Evolutionary conservation across 2,113 vertebrate genomes (phyloP).

Genomic region (Oncorhynchus clarkii): DNA sequence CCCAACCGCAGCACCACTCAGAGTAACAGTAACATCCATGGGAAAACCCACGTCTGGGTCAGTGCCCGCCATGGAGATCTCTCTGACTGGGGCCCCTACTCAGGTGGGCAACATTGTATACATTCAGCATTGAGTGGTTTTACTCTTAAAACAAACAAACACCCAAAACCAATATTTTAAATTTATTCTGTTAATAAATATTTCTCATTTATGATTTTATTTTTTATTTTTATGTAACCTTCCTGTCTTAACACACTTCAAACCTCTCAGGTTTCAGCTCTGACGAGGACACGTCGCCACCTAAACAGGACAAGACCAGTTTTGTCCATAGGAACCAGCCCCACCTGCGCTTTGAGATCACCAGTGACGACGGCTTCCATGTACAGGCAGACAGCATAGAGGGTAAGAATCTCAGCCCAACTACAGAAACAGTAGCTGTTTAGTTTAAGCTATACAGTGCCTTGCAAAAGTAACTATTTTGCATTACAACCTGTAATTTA

Average conservation of each 20-base stretch:
- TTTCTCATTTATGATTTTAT: too few relatives aligned
- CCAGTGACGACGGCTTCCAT: slow-evolving; percentile 86
- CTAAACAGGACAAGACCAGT: slow-evolving; percentile 72
- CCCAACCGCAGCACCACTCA: not conserved
- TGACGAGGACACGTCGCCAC: slow-evolving; percentile 74
- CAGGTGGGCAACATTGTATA: slow-evolving; percentile 54
- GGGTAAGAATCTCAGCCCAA: slow-evolving; percentile 57
- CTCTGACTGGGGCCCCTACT: slow-evolving; percentile 69
- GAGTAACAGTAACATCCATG: not conserved
- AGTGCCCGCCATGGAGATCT: slow-evolving; percentile 64
- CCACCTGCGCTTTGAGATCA: slow-evolving; percentile 86
- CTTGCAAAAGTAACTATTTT: too few relatives aligned
- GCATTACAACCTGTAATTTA: too few relatives aligned
- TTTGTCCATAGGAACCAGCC: slow-evolving; percentile 71
- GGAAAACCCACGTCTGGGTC: slow-evolving; percentile 56
- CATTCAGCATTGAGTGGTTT: too few relatives aligned
- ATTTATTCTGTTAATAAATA: too few relatives aligned
- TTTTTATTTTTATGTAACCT: too few relatives aligned
- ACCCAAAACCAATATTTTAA: too few relatives aligned
- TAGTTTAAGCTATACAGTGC: too few relatives aligned
- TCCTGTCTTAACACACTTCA: too few relatives aligned
- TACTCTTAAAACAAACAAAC: too few relatives aligned
- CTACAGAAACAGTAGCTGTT: not conserved
- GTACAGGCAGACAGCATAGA: slow-evolving; percentile 87
- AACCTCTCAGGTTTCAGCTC: slow-evolving; percentile 75